Percentiles rank a stretch among this genome's conserved stretches.
phyloP scores from a whole-genome alignment of 2,888 invertebrate species.

The Eupsilia transversa region DNA sequence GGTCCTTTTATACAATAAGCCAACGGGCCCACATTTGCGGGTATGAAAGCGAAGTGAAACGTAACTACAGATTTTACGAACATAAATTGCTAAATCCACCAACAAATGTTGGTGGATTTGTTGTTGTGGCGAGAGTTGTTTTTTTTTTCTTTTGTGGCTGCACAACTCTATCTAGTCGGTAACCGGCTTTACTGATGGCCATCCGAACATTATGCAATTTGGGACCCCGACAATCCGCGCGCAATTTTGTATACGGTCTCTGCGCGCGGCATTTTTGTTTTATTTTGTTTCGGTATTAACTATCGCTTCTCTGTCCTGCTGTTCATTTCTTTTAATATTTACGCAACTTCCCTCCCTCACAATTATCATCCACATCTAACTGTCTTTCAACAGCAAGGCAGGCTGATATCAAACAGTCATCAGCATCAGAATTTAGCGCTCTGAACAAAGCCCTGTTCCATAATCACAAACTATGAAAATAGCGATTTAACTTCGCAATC shows the following conservation, averaged over 20 bases:
- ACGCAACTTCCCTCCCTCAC: background rate
- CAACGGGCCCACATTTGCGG: conserved; percentile 71
- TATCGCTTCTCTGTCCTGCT: background rate
- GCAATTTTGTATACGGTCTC: conserved; percentile 32
- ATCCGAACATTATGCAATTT: conserved; percentile 48
- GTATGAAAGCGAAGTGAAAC: conserved; percentile 71
- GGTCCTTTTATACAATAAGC: conserved; percentile 73
- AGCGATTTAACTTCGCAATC: conserved; percentile 50
- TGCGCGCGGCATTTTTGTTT: conserved; percentile 18
- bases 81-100: conserved; percentile 75
- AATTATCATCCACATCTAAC: too few relatives aligned
- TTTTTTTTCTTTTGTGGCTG: conserved; percentile 62
- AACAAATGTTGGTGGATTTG: too few relatives aligned
- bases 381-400: background rate
- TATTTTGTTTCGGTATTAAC: conserved; percentile 27
- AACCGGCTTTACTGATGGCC: conserved; percentile 41
- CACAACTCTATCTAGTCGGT: conserved; percentile 50
- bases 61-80: conserved; percentile 76
- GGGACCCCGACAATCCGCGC: conserved; percentile 27
- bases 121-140: conserved; percentile 67
- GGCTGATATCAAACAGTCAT: background rate
- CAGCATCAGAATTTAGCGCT: background rate
- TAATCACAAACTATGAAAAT: conserved; percentile 48
- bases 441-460: background rate
- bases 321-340: conserved; percentile 7